Conservation (phyloP, 2,888 invertebrate species). For the Bruchidius siliquastri region DNA sequence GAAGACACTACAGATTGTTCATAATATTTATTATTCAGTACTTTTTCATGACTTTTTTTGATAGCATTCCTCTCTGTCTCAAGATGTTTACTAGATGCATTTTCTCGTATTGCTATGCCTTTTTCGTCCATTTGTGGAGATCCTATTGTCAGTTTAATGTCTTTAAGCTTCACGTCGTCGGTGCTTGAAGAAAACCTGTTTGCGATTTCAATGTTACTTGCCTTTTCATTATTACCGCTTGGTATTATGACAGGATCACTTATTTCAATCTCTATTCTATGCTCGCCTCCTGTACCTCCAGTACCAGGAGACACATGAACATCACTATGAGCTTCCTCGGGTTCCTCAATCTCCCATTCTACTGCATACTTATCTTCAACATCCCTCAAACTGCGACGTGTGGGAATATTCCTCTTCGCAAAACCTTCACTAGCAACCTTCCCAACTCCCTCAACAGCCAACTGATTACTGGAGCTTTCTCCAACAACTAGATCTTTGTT, state of each 20-base stretch:
- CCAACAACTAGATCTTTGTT: slow-evolving; percentile 15
- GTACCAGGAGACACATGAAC: too few relatives aligned
- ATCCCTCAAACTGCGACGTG: not conserved
- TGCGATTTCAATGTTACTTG: not conserved
- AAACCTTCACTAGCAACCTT: not conserved
- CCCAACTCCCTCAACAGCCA: not conserved
- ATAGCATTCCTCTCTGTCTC: not conserved
- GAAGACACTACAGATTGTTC: not conserved
- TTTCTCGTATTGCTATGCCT: not conserved
- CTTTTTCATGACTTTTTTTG: not conserved
- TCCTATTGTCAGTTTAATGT: not conserved
- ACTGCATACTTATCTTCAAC: not conserved
- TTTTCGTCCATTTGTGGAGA: too few relatives aligned
- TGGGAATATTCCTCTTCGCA: not conserved
- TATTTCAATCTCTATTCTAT: not conserved
- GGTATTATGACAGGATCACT: not conserved
- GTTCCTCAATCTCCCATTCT: not conserved
- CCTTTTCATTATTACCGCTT: not conserved
- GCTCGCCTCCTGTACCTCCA: not conserved
- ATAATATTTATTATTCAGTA: not conserved
- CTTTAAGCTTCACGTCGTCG: not conserved
- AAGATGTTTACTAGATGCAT: not conserved
- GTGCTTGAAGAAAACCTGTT: not conserved
- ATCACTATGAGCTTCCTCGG: not conserved
- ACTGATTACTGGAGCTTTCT: not conserved